phyloP scores from a whole-genome alignment of 2,888 invertebrate genomes.

The Nematopogon swammerdamellus region DNA sequence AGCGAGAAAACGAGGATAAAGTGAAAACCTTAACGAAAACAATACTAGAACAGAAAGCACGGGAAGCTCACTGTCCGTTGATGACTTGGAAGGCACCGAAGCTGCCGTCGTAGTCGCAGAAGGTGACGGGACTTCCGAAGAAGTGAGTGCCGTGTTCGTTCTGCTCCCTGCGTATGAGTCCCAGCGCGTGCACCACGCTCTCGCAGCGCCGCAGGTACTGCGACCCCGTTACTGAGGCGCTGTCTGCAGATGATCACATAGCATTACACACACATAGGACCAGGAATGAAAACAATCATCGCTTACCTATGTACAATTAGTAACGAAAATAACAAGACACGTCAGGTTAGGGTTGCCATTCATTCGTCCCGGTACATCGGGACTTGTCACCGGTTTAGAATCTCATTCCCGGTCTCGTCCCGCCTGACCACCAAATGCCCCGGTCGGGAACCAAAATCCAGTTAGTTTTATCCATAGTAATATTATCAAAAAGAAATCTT shows the following conservation, averaged over 20 bases:
- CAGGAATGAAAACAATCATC: slow-evolving; percentile 39
- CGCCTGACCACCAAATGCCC: no score
- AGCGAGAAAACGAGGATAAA: no score
- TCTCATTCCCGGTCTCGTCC: background rate
- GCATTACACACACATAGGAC: slow-evolving; percentile 48
- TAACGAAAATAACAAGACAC: slow-evolving; percentile 7
- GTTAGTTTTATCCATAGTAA: no score
- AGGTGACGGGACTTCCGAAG: slow-evolving; percentile 43
- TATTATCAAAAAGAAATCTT: no score
- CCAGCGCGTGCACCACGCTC: slow-evolving; percentile 56
- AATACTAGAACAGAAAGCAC: no score
- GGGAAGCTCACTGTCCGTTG: slow-evolving; percentile 52
- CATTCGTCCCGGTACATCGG: no score
- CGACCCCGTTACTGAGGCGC: slow-evolving; percentile 36
- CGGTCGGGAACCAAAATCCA: no score
- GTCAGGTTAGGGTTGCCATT: background rate
- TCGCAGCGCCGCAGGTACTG: slow-evolving; percentile 66
- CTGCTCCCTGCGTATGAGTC: slow-evolving; percentile 49
- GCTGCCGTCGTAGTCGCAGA: slow-evolving; percentile 66
- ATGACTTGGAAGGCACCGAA: slow-evolving; percentile 54
- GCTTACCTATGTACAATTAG: no score
- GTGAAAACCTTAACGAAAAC: no score
- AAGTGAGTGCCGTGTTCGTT: slow-evolving; percentile 57
- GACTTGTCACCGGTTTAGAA: no score
- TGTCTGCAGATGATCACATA: no score